phyloP scores from a whole-genome alignment of 2,113 vertebrate genomes.

The Rhabdomys dilectus region DNA sequence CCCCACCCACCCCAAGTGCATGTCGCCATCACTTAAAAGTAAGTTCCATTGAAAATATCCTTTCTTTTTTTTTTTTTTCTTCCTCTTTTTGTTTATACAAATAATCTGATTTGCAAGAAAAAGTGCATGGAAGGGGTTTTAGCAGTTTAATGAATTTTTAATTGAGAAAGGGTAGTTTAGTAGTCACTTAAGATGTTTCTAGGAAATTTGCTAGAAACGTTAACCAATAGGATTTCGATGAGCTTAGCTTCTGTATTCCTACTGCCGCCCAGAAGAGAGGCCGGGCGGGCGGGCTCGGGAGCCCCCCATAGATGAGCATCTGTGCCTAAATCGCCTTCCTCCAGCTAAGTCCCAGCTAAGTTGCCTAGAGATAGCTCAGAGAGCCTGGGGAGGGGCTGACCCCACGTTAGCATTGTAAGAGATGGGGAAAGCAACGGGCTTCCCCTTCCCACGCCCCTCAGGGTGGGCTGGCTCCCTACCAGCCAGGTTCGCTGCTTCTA shows the following conservation, averaged over 20 bases:
- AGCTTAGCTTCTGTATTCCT: constrained; percentile 78
- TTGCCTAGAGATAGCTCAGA: constrained; percentile 67
- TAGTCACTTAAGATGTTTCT: constrained; percentile 78
- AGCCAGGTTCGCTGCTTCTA: not conserved
- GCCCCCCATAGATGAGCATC: constrained; percentile 71
- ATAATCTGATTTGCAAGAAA: constrained; percentile 73
- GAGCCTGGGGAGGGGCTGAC: constrained; percentile 72
- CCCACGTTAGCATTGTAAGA: constrained; percentile 71
- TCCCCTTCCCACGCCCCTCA: constrained; percentile 67
- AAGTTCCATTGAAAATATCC: constrained; percentile 79
- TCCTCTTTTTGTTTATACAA: constrained; percentile 77
- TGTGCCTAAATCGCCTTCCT: constrained; percentile 75
- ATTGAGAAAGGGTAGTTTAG: constrained; percentile 78
- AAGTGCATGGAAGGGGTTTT: constrained; percentile 81
- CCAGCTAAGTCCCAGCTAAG: constrained; percentile 49
- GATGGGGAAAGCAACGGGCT: constrained; percentile 64
- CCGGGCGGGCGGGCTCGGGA: constrained; percentile 70
- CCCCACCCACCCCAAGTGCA: constrained; percentile 66
- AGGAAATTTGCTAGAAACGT: constrained; percentile 55
- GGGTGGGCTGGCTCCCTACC: constrained; percentile 75
- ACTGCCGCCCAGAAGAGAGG: constrained; percentile 71
- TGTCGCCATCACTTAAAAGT: constrained; percentile 82
- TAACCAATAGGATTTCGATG: constrained; percentile 75
- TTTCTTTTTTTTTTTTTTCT: constrained; percentile 56
- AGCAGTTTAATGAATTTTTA: constrained; percentile 82